Base-by-base conservation (phyloP, 35 echinoderm and acorn worm genomes). In the Apostichopus californicus region DNA sequence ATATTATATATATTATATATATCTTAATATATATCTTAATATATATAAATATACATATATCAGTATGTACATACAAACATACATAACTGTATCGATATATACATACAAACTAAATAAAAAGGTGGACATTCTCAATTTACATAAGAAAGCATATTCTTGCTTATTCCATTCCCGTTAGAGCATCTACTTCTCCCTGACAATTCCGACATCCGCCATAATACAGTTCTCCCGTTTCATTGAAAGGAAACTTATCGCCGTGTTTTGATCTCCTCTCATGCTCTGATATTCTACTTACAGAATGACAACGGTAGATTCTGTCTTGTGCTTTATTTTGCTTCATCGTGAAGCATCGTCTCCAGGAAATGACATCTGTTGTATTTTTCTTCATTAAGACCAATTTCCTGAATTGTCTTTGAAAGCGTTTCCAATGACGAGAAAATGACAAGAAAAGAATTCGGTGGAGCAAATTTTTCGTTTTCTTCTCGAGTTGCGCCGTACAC, bases 401-500 rank as follows among this genome's bases (percentile, higher is more conserved):
- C 34, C 34, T 46, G 34, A 46, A 46, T 46, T 46, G 34, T 46
- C 34, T 46, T 46, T 46, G 34, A 46, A 46, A 46, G 34, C 34
- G 34, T 3, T 46, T 46, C 6, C 84, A 87, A 28, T 14, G 84
- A 57, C 9, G 18, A 24, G 52, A 87, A 87, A 60, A 65, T 77
- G n/a, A 54, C 5, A 15, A 92, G 1, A n/a, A 75, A 17, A 2
- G 34, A 46, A 46, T 46, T 46, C 34, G 34, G 34, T 46, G 90
- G 90, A 4, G 78, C 77, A 24, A 72, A 6, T 83, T 77, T 28
- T 22, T 60, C n/a, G 77, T 80, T 82, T 12, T 92, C 90, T 24
- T 82, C 90, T 5, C 57, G 73, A 4, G 77, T 56, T 55, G 90
- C 77, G 5, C 90, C 90, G 56, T 92, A 92, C n/a, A 92, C 90